Evolutionary conservation across 2,113 vertebrate species (phyloP), one percentile per base, ranked within the genome.

Genomic region (Anguilla rostrata): DNA sequence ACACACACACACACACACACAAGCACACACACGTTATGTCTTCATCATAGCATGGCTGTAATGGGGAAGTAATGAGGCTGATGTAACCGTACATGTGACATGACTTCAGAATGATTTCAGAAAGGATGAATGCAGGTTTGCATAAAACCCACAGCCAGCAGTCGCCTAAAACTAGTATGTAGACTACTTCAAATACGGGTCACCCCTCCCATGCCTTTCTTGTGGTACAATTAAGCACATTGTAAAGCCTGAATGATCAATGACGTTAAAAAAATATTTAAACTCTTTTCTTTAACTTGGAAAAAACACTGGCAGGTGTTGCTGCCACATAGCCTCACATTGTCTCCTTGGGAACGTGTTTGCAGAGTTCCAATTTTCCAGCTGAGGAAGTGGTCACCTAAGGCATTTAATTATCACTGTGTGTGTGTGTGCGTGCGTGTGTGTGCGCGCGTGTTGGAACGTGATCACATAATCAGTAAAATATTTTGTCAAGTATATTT

Each of bases 301-400:
- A 22, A 63, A 26, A 63, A 22, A 63, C 20, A 63, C 22, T 18
- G 2, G 18, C 60, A 22, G 60, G 3, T 63, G 20, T 26, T 63
- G 5, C 60, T 41, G 49, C 84, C 43, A 20, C n/a, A 81, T 39
- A 66, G 78, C 34, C 29, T 66, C 56, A 86, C 39, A 81, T 81
- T 18, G 78, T 85, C 80, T 81, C 84, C 78, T 60, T 85, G 78
- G 84, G 22, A 85, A 81, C 78, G 49, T 49, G 49, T 85, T 85
- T 43, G 56, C 53, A 86, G 40, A 63, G 43, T 63, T 66, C 56
- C 16, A 41, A 81, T 86, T 86, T 80, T 8, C 34, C 84, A 60
- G 78, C 34, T 66, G 39, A 26, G 18, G 78, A 81, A 78, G 85
- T 82, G 49, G 53, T 39, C 85, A 60, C 39, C 22, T 41, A 86